A percentile compares a stretch with the other conserved stretches of the same genome.
These are phyloP conservation scores for Micromys minutus DNA, from an alignment of 2,113 vertebrate species.

Conservation along the genomic window DNA sequence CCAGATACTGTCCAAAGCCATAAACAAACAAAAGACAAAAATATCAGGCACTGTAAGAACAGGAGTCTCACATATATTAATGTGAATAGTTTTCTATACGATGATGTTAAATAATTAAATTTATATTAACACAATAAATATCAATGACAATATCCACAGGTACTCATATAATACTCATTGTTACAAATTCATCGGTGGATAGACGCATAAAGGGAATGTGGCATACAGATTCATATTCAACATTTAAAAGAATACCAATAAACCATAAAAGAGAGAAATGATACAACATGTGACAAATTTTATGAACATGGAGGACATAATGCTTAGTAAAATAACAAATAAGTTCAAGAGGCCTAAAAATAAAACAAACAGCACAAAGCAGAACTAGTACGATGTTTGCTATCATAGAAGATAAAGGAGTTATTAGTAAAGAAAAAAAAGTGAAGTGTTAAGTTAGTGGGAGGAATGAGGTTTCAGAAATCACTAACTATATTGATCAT, in stretches of 20 bases:
- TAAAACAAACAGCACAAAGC: background rate
- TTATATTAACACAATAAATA: background rate
- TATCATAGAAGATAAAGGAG: background rate
- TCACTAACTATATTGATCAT: no score
- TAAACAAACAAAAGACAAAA: background rate
- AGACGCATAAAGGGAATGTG: background rate
- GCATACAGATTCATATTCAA: background rate
- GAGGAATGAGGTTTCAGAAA: background rate
- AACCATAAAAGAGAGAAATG: no score
- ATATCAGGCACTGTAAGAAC: accelerated
- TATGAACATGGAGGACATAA: background rate
- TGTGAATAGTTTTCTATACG: background rate
- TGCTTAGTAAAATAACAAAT: background rate
- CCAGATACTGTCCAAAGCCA: no score
- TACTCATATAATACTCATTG: background rate
- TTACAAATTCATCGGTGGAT: background rate
- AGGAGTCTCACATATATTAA: background rate
- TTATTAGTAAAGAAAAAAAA: background rate
- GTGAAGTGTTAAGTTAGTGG: background rate
- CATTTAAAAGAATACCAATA: background rate
- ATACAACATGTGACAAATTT: background rate
- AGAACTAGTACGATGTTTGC: background rate
- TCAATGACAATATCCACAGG: background rate
- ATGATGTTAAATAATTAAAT: background rate
- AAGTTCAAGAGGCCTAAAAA: background rate